Conservation (phyloP, 2,888 invertebrate species). For the Uloborus plumipes region DNA sequence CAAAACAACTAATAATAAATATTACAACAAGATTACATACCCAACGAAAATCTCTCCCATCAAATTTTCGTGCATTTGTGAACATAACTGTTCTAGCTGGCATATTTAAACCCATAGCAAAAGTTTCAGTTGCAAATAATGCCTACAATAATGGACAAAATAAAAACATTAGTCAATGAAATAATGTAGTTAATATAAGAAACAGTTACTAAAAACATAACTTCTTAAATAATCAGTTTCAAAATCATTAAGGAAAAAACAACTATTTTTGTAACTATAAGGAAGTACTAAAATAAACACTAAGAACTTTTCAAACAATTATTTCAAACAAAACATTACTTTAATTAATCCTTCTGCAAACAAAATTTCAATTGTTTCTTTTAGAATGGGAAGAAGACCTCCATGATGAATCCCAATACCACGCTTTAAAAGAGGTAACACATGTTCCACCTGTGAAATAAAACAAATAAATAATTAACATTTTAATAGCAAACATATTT, state of each 20-base stretch:
- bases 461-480: conserved; percentile 7
- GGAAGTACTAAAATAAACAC: not conserved
- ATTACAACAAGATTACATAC: conserved; percentile 74
- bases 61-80: conserved; percentile 94
- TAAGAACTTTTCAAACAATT: not conserved
- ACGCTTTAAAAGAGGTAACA: conserved; percentile 89
- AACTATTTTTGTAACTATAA: not conserved
- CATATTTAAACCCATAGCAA: conserved; percentile 99
- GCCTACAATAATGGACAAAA: conserved; percentile 74
- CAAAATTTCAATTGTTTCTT: conserved; percentile 98
- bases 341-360: conserved; percentile 98
- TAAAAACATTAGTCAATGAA: not conserved
- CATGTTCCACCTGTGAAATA: conserved; percentile 78
- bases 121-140: conserved; percentile 99
- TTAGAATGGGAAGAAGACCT: conserved; percentile 91
- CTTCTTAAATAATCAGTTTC: too few relatives aligned
- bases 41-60: conserved; percentile 95
- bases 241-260: not conserved
- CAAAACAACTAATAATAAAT: too few relatives aligned
- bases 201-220: too few relatives aligned
- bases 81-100: conserved; percentile 99
- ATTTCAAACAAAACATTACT: conserved; percentile 69
- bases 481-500: not conserved
- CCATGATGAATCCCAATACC: conserved; percentile 99
- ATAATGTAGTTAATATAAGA: too few relatives aligned